A percentile compares a stretch with the other conserved stretches of the same genome.
Conservation (phyloP, 1,140 invertebrate genomes). For the Brachionus angularis region DNA sequence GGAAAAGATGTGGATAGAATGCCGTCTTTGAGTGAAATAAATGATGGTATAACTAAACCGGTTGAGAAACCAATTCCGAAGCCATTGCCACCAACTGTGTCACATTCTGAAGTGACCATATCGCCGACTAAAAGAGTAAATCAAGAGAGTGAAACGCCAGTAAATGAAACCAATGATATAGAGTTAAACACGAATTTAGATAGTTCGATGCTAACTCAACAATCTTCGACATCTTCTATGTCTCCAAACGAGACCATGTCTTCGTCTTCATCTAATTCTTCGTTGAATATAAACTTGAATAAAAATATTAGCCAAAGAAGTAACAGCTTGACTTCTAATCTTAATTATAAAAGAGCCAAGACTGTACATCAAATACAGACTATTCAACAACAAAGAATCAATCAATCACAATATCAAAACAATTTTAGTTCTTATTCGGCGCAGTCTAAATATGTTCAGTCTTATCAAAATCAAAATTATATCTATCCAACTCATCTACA, state of each 20-base stretch:
- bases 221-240: neutral
- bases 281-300: neutral
- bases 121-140: conserved; percentile 11
- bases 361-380: too few relatives aligned
- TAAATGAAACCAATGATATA: conserved; percentile 12
- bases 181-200: neutral
- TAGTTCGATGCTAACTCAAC: too few relatives aligned
- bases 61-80: conserved; percentile 42
- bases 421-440: too few relatives aligned
- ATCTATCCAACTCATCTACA: too few relatives aligned
- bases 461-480: too few relatives aligned
- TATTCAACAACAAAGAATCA: too few relatives aligned
- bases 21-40: conserved; percentile 29
- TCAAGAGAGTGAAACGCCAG: conserved; percentile 7
- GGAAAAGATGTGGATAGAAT: conserved; percentile 42
- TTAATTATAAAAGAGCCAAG: too few relatives aligned
- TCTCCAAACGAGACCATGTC: conserved; percentile 20
- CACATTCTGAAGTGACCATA: conserved; percentile 17
- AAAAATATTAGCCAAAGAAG: neutral
- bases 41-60: conserved; percentile 34
- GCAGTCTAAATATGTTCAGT: too few relatives aligned
- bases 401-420: too few relatives aligned
- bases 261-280: conserved; percentile 1
- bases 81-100: conserved; percentile 28
- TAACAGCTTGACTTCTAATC: too few relatives aligned